Base-by-base conservation (phyloP, 2,113 vertebrate genomes). In the Anser cygnoides region DNA sequence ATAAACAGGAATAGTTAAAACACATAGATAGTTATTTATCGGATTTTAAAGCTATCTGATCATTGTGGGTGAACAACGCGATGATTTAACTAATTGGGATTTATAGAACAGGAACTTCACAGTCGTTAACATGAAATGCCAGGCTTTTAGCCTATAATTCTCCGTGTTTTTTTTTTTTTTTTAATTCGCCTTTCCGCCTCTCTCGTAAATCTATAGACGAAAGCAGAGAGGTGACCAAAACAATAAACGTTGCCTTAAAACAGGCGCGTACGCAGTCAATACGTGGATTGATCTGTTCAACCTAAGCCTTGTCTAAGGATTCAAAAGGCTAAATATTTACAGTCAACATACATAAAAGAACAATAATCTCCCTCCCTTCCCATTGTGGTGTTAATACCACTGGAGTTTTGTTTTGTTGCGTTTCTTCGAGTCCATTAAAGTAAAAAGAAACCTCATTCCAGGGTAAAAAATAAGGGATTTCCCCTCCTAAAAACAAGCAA, bases 1-100 rank as follows among this genome's bases (percentile, higher is more conserved):
- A 99, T 98, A 98, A 98, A 98, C 97, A 98, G 98, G 98, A 99
- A 98, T 81, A 96, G 94, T 96, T 98, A 98, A 98, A 98, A 98
- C 93, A 97, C 96, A 97, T 89, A 97, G 94, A 97, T 96, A 97
- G 98, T 97, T 98, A 97, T 98, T 98, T 97, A 98, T 98, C 95
- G 92, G 88, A 94, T 97, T 97, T 98, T 97, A 97, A 98, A 96
- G 75, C 87, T 97, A 97, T 88, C 93, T 95, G 93, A 95, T 97
- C 92, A 95, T 88, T 70, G 67, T 74, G 66, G 95, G 84, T 90
- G 85, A 95, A 92, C 84, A 93, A 95, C 50, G 57, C 17, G 3
- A 94, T 79, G 92, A 97, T 97, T 96, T 96, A 92, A 92, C 70
- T 96, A 97, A 97, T 93, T 97, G 83, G 96, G 90, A 96, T 97